Percentiles rank a stretch among this genome's conserved stretches.
Conservation (phyloP, 2,888 invertebrate genomes). For the Rhyacophila evoluta region DNA sequence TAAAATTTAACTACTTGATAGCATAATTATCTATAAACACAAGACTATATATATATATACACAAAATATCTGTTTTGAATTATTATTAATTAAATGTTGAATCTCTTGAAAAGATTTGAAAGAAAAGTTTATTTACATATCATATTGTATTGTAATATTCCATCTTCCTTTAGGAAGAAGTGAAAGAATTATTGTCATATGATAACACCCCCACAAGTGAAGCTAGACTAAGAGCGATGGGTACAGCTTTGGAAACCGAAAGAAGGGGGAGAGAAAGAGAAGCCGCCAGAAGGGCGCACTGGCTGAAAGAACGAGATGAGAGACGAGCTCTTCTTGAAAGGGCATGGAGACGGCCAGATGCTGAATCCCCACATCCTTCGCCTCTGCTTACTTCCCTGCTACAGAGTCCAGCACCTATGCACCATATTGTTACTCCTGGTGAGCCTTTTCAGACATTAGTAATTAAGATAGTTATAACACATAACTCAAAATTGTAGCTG, state of each 20-base stretch:
- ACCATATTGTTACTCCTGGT: conserved; percentile 80
- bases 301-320: conserved; percentile 77
- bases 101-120: too few species aligned
- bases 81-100: too few species aligned
- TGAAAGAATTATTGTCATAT: conserved; percentile 64
- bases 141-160: too few species aligned
- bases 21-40: too few species aligned
- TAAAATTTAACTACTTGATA: too few species aligned
- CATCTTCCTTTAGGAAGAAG: conserved; percentile 67
- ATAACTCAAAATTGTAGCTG: too few species aligned
- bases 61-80: too few species aligned
- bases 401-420: conserved; percentile 83
- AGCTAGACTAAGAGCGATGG: conserved; percentile 80
- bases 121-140: too few species aligned
- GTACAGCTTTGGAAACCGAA: conserved; percentile 79
- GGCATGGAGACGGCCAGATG: conserved; percentile 69
- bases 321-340: conserved; percentile 73
- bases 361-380: conserved; percentile 71
- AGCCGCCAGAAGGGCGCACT: conserved; percentile 71
- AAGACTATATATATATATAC: too few species aligned
- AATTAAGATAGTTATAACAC: too few species aligned
- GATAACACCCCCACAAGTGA: conserved; percentile 70
- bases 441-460: too few species aligned
- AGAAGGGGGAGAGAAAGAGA: conserved; percentile 79
- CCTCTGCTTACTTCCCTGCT: conserved; percentile 86